Percentiles rank a stretch among this genome's conserved stretches.
Evolutionary conservation across 2,797 vertebrate genomes (phyloP).

Genomic region (Pseudomugil gertrudae): DNA sequence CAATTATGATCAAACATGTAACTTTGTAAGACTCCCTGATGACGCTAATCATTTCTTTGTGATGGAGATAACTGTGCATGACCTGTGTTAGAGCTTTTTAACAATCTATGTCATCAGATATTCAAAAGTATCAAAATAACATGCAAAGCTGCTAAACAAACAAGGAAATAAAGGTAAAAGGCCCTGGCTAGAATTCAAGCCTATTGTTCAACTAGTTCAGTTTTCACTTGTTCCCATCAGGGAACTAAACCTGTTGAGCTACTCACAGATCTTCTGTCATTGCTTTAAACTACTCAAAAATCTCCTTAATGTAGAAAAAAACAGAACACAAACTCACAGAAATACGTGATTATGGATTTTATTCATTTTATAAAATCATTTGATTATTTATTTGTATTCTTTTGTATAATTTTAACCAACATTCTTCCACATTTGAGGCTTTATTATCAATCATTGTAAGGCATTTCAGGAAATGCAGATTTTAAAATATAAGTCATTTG

Average conservation of each 20-base stretch:
- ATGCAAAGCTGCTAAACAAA: not conserved
- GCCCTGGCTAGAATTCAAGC: not conserved
- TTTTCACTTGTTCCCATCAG: too few species aligned
- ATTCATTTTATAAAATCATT: not conserved
- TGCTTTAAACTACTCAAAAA: not conserved
- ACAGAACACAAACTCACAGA: not conserved
- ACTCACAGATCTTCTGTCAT: too few species aligned
- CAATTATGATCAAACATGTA: too few species aligned
- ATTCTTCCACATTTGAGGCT: not conserved
- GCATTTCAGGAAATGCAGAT: not conserved
- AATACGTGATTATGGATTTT: not conserved
- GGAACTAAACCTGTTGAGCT: too few species aligned
- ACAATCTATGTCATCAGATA: not conserved
- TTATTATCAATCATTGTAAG: not conserved
- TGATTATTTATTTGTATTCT: not conserved
- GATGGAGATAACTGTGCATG: too few species aligned
- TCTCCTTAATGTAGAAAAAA: not conserved
- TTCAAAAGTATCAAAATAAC: not conserved
- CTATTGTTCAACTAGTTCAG: not conserved
- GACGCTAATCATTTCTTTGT: too few species aligned
- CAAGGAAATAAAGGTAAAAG: not conserved
- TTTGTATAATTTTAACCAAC: not conserved
- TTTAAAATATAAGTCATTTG: not conserved
- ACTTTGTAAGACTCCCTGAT: too few species aligned
- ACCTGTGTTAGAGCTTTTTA: too few species aligned